Evolutionary conservation across 2,888 invertebrate species (phyloP).

Genomic region (Theodoxus fluviatilis): DNA sequence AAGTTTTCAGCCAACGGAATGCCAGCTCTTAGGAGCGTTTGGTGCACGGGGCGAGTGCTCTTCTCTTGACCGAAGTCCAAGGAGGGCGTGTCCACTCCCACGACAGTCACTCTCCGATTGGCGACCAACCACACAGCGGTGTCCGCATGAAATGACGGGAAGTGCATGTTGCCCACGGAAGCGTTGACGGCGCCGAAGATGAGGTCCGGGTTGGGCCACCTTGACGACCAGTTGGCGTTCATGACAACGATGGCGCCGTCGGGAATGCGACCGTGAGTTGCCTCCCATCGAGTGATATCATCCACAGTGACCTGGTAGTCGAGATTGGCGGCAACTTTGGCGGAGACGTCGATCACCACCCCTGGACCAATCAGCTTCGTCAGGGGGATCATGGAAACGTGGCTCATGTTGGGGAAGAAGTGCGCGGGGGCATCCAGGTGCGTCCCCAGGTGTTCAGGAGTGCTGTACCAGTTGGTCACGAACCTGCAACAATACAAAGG

Average conservation of each 20-base stretch:
- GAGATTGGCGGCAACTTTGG: constrained; percentile 31
- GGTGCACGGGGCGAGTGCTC: too few species aligned
- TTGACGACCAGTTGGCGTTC: constrained; percentile 61
- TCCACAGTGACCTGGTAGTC: constrained; percentile 54
- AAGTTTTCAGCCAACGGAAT: too few species aligned
- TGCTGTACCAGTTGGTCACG: constrained; percentile 69
- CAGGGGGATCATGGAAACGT: constrained; percentile 69
- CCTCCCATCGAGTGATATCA: constrained; percentile 66
- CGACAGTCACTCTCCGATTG: constrained; percentile 67
- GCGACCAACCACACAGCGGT: constrained; percentile 73
- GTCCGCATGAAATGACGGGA: constrained; percentile 67
- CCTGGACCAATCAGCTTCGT: constrained; percentile 64
- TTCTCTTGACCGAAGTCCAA: constrained; percentile 71
- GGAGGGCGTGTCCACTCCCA: constrained; percentile 75
- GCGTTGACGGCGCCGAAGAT: too few species aligned
- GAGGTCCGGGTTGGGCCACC: constrained; percentile 43
- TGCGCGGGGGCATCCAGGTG: constrained; percentile 74
- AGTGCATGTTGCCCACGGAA: constrained; percentile 46
- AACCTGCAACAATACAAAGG: too few species aligned
- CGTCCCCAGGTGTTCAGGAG: constrained; percentile 73
- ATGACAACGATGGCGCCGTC: constrained; percentile 66
- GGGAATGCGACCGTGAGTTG: constrained; percentile 61
- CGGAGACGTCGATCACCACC: constrained; percentile 47
- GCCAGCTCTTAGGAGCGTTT: too few species aligned
- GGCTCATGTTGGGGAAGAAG: constrained; percentile 67